Conservation (phyloP, 1,140 invertebrate genomes). For the Antheraea pernyi region DNA sequence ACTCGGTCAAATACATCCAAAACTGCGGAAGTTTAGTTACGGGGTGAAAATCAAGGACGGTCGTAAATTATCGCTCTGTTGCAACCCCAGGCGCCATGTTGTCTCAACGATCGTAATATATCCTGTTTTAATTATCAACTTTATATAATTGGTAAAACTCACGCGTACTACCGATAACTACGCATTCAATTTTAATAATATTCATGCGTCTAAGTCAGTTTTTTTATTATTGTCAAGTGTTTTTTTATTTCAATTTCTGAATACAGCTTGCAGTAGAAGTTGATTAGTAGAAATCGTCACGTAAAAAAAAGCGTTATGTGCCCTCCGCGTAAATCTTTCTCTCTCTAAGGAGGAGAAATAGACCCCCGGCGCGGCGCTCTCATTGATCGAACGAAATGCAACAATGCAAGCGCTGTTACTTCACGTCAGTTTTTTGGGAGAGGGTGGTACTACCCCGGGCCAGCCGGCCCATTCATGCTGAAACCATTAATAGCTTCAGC, state of each 20-base stretch:
- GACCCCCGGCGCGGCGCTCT: too few relatives aligned
- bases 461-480: too few relatives aligned
- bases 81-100: conserved; percentile 48
- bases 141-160: conserved; percentile 54
- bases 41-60: conserved; percentile 60
- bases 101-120: conserved; percentile 64
- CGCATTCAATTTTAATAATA: neutral
- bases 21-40: conserved; percentile 43
- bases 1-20: conserved; percentile 34
- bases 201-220: neutral
- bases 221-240: neutral
- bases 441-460: too few relatives aligned
- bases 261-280: too few relatives aligned
- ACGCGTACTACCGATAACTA: conserved; percentile 33
- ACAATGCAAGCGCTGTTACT: too few relatives aligned
- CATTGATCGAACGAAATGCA: too few relatives aligned
- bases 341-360: too few relatives aligned
- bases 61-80: conserved; percentile 46
- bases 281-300: too few relatives aligned
- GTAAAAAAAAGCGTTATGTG: too few relatives aligned
- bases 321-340: too few relatives aligned
- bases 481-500: too few relatives aligned
- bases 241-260: neutral
- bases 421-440: too few relatives aligned
- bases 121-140: conserved; percentile 62